Evolutionary conservation across 2,888 invertebrate species (phyloP).

Genomic region (Noctua janthina): DNA sequence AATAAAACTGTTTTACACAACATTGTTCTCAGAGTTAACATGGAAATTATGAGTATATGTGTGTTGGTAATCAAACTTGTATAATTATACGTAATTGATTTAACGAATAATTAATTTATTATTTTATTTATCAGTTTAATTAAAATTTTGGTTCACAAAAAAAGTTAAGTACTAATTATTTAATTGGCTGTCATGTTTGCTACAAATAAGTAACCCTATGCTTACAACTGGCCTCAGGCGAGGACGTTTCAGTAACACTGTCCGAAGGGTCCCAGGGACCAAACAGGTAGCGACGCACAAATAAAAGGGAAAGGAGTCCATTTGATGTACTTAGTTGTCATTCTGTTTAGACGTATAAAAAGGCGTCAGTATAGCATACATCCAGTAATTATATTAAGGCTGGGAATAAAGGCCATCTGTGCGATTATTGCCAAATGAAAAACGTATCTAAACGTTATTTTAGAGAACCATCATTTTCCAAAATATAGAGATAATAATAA

Average conservation of each 20-base stretch:
- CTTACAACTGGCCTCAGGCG: constrained; percentile 45
- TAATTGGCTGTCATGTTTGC: constrained; percentile 33
- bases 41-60: no score
- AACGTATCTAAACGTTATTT: background rate
- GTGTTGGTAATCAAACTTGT: no score
- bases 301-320: constrained; percentile 37
- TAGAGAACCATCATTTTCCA: background rate
- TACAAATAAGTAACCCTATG: constrained; percentile 28
- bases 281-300: constrained; percentile 36
- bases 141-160: constrained; percentile 3
- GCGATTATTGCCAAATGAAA: background rate
- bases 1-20: no score
- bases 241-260: constrained; percentile 49
- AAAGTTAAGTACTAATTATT: constrained; percentile 27
- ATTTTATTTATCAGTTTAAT: background rate
- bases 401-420: background rate
- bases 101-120: no score
- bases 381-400: background rate
- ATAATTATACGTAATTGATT: no score
- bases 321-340: background rate
- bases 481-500: background rate
- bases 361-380: background rate
- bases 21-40: no score
- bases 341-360: constrained; percentile 18
- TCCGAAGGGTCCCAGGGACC: constrained; percentile 24